Evolutionary conservation across 2,888 invertebrate genomes (phyloP).

Genomic region (Emmelina monodactyla): DNA sequence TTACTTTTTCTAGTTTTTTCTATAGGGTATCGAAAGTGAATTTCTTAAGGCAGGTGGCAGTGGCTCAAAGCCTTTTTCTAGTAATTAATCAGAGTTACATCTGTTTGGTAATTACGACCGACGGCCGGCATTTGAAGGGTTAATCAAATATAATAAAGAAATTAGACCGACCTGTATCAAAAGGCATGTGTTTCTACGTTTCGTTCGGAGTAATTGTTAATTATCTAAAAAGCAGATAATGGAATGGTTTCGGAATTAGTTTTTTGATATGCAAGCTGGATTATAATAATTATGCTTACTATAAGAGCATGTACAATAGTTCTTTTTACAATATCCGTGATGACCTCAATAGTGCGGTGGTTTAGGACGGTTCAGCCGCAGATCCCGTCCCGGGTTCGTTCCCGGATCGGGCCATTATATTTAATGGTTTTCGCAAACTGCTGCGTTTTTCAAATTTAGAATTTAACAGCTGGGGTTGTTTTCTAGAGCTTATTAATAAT

Average conservation of each 20-base stretch:
- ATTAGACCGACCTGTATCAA: slow-evolving; percentile 32
- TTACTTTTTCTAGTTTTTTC: slow-evolving; percentile 23
- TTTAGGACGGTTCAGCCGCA: too few species aligned
- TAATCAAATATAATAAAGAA: slow-evolving; percentile 65
- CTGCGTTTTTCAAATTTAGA: too few species aligned
- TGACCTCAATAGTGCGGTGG: too few species aligned
- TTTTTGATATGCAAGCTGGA: neutral
- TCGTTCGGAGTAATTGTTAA: slow-evolving; percentile 14
- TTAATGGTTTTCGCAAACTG: too few species aligned
- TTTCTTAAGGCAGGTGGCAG: slow-evolving; percentile 44
- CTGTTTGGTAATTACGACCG: slow-evolving; percentile 52
- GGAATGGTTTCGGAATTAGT: slow-evolving; percentile 1
- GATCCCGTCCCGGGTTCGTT: too few species aligned
- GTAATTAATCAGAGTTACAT: slow-evolving; percentile 59
- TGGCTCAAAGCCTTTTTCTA: slow-evolving; percentile 43
- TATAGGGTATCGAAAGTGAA: slow-evolving; percentile 48
- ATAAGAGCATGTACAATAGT: too few species aligned
- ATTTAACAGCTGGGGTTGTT: too few species aligned
- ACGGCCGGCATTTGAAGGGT: slow-evolving; percentile 42
- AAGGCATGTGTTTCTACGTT: slow-evolving; percentile 39
- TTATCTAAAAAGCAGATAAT: slow-evolving; percentile 11
- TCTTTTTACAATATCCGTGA: too few species aligned
- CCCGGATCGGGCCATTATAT: too few species aligned
- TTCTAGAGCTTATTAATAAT: too few species aligned
- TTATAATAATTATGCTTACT: neutral